A percentile compares a stretch with the other conserved stretches of the same genome.
These are phyloP conservation scores for Percopsis transmontana DNA, from an alignment of 2,113 vertebrate genomes.

Conservation along the genomic window DNA sequence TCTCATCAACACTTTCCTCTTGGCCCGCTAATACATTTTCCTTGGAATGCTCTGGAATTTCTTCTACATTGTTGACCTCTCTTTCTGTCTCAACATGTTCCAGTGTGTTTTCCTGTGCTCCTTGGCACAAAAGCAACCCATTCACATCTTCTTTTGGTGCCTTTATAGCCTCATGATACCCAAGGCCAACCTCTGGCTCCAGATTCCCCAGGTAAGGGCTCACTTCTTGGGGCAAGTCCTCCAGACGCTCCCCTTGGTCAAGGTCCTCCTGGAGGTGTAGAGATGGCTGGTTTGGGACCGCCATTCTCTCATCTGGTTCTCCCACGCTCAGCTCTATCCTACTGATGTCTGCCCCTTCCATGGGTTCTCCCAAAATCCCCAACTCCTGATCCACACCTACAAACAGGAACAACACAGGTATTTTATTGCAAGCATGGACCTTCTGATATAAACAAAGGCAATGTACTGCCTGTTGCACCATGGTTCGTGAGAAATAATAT, in stretches of 20 bases:
- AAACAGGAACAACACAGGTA: not conserved
- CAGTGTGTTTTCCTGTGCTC: slow-evolving; percentile 24
- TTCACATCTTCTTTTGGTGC: slow-evolving; percentile 51
- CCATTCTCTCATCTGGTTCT: slow-evolving; percentile 37
- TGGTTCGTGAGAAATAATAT: too few relatives aligned
- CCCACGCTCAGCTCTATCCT: slow-evolving; percentile 15
- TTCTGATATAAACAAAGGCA: too few relatives aligned
- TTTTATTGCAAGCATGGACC: not conserved
- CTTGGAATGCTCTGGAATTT: not conserved
- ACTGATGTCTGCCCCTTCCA: slow-evolving; percentile 32
- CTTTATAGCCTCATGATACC: slow-evolving; percentile 47
- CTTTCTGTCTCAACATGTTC: slow-evolving; percentile 24
- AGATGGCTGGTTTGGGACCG: slow-evolving; percentile 32
- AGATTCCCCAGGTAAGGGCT: slow-evolving; percentile 47
- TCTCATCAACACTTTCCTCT: slow-evolving; percentile 56
- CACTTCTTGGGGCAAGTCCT: slow-evolving; percentile 1
- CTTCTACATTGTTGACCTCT: slow-evolving; percentile 29
- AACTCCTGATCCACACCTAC: slow-evolving; percentile 30
- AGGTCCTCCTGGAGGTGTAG: slow-evolving; percentile 34
- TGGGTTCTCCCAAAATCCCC: slow-evolving; percentile 28
- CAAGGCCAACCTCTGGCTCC: slow-evolving; percentile 25
- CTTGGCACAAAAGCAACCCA: slow-evolving; percentile 54
- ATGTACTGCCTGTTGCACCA: too few relatives aligned
- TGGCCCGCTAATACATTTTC: not conserved
- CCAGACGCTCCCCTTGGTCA: not conserved